These are phyloP conservation scores for Melanocharis versteri DNA, from an alignment of 2,113 vertebrate genomes.

Conservation along the genomic window DNA sequence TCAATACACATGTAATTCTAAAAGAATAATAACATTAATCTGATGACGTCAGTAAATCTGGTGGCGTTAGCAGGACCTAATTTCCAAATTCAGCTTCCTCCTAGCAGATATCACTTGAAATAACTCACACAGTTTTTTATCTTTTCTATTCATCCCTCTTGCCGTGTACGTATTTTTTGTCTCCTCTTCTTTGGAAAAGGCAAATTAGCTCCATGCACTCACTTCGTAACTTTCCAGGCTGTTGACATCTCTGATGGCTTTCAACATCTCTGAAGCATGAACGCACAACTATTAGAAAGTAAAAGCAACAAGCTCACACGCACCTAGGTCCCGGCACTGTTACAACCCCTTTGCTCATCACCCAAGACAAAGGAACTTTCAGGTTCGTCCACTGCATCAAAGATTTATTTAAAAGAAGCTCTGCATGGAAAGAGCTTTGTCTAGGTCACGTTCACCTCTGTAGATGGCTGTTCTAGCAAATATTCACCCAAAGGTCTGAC, in stretches of 20 bases:
- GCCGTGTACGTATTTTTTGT: neutral
- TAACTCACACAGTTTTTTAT: neutral
- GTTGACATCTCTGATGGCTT: neutral
- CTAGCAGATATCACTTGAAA: neutral
- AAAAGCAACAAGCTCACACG: neutral
- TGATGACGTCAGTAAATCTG: neutral
- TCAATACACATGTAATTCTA: neutral
- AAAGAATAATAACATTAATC: neutral
- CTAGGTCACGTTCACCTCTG: accelerated
- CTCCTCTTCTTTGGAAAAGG: neutral
- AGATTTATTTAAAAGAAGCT: neutral
- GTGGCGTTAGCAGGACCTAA: neutral
- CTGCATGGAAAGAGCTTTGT: neutral
- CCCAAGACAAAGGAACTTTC: neutral
- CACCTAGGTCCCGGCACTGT: too few species aligned
- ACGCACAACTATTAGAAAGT: neutral
- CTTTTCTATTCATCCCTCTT: neutral
- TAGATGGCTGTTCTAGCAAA: neutral
- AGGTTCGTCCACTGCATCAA: neutral
- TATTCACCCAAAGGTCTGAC: neutral
- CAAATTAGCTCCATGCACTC: neutral
- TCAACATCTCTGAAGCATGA: neutral
- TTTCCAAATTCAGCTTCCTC: neutral
- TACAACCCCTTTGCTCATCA: neutral
- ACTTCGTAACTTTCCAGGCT: neutral